Percentiles rank a stretch among this genome's conserved stretches.
These are phyloP conservation scores for Heloderma charlesbogerti DNA, from an alignment of 2,113 vertebrate genomes.

Conservation along the genomic window DNA sequence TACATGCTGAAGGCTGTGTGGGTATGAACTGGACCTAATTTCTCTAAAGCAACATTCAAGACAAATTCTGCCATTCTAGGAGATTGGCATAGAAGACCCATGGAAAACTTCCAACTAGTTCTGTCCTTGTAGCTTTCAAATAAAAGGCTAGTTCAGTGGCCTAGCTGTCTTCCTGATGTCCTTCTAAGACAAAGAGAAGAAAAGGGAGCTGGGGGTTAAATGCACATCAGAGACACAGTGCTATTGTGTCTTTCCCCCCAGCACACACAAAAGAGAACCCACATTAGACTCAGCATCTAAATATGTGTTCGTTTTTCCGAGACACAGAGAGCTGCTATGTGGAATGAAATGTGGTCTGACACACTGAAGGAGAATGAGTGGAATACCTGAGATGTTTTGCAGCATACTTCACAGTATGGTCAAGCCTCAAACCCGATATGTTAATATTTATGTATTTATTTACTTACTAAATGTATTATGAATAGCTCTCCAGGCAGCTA, in stretches of 20 bases:
- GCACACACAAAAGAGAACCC: not conserved
- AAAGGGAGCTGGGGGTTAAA: slow-evolving; percentile 61
- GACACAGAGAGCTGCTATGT: not conserved
- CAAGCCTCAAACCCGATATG: not conserved
- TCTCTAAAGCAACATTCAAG: not conserved
- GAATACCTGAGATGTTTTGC: not conserved
- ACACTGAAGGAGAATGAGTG: not conserved
- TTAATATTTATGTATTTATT: not conserved
- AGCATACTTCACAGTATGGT: not conserved
- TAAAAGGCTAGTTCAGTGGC: slow-evolving; percentile 20
- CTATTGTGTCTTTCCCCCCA: not conserved
- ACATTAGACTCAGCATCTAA: not conserved
- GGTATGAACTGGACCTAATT: not conserved
- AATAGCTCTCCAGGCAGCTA: too few species aligned
- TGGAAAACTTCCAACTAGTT: not conserved
- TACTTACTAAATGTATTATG: not conserved
- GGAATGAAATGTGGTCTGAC: not conserved
- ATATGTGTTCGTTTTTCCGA: not conserved
- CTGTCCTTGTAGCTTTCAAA: not conserved
- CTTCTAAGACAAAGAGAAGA: slow-evolving; percentile 57
- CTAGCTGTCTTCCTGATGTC: slow-evolving; percentile 24
- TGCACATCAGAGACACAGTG: slow-evolving; percentile 34
- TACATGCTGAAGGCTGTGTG: not conserved
- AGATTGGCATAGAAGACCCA: not conserved
- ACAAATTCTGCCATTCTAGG: not conserved